Percentiles rank a stretch among this genome's conserved stretches.
These are phyloP conservation scores for Scaptomyza cyrtandrae DNA, from an alignment of 2,888 invertebrate species.

Conservation along the genomic window DNA sequence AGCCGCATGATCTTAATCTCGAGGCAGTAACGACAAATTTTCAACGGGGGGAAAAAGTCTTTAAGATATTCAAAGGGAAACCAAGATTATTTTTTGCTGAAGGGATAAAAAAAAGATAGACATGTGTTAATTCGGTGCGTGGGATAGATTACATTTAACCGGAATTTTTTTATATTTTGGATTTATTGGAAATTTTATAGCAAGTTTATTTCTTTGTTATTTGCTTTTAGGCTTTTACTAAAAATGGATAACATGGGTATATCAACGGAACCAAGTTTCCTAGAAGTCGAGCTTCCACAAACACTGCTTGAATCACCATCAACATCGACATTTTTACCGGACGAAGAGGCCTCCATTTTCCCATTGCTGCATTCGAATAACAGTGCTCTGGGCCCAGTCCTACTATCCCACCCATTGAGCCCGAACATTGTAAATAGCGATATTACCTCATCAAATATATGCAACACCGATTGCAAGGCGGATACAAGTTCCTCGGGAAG, in stretches of 20 bases:
- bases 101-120: too few species aligned
- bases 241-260: conserved; percentile 73
- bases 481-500: conserved; percentile 83
- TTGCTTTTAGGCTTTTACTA: background rate
- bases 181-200: too few species aligned
- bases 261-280: conserved; percentile 82
- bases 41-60: too few species aligned
- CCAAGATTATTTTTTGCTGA: too few species aligned
- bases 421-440: conserved; percentile 86
- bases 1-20: conserved; percentile 1
- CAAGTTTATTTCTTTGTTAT: too few species aligned
- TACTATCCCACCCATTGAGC: conserved; percentile 87
- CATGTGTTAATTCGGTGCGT: too few species aligned
- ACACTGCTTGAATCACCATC: conserved; percentile 83
- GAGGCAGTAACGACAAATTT: background rate
- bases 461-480: conserved; percentile 66
- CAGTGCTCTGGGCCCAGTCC: conserved; percentile 86
- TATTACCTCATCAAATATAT: conserved; percentile 81
- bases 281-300: conserved; percentile 81
- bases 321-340: conserved; percentile 84
- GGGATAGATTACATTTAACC: too few species aligned
- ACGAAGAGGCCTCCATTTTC: conserved; percentile 89
- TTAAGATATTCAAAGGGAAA: background rate
- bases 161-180: too few species aligned
- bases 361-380: conserved; percentile 87